phyloP scores from a whole-genome alignment of 2,888 invertebrate genomes.

The Metalampra italica region DNA sequence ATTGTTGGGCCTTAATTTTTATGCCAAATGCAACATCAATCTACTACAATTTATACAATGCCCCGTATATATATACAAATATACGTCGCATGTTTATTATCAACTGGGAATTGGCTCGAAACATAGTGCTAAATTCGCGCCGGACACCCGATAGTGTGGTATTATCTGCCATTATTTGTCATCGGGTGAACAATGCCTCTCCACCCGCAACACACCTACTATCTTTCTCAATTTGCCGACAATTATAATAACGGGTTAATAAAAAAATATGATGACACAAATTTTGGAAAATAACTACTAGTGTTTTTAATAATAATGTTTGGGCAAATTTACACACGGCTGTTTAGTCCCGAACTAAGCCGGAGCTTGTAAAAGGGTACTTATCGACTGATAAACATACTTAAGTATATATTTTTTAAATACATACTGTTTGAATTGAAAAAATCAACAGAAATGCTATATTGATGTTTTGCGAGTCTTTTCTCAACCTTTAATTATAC shows the following conservation, averaged over 20 bases:
- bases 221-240: constrained; percentile 66
- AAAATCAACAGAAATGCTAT: no score
- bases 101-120: constrained; percentile 70
- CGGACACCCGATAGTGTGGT: constrained; percentile 73
- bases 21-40: not conserved
- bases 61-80: constrained; percentile 17
- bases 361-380: no score
- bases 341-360: no score
- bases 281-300: not conserved
- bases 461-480: no score
- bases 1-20: not conserved
- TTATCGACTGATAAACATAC: no score
- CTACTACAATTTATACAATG: not conserved
- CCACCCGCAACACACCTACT: constrained; percentile 50
- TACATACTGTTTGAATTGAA: no score
- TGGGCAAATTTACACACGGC: no score
- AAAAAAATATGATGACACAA: not conserved
- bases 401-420: no score
- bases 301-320: not conserved
- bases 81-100: constrained; percentile 66
- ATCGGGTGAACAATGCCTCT: constrained; percentile 66
- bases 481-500: no score
- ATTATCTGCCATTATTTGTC: constrained; percentile 78
- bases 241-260: constrained; percentile 46
- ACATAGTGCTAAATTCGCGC: constrained; percentile 68